Percentiles rank a stretch among this genome's conserved stretches.
phyloP scores from a whole-genome alignment of 2,888 invertebrate genomes.

The Embidobia sp. region DNA sequence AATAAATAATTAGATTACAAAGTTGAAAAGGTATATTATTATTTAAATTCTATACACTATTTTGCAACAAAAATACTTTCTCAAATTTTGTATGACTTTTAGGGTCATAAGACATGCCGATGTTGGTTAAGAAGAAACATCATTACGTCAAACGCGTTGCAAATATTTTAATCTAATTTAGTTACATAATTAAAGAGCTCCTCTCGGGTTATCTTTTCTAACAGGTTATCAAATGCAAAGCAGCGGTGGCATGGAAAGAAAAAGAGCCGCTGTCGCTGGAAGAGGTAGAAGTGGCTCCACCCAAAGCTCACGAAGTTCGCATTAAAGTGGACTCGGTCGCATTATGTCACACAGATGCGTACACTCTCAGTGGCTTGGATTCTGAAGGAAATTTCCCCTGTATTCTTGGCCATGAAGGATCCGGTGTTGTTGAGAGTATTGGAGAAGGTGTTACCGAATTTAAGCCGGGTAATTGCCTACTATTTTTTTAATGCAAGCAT shows the following conservation, averaged over 20 bases:
- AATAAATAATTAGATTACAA: too few species aligned
- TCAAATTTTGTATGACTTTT: too few species aligned
- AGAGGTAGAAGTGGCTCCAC: constrained; percentile 96
- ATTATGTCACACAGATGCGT: constrained; percentile 96
- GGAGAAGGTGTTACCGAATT: constrained; percentile 95
- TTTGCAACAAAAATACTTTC: too few species aligned
- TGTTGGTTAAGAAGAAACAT: too few species aligned
- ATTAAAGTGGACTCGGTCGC: constrained; percentile 90
- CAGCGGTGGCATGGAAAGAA: constrained; percentile 98
- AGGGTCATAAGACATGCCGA: too few species aligned
- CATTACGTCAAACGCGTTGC: too few species aligned
- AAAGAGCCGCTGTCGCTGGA: constrained; percentile 95
- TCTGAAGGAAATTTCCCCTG: constrained; percentile 96
- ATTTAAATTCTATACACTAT: too few species aligned
- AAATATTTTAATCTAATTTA: too few species aligned
- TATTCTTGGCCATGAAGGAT: constrained; percentile 97
- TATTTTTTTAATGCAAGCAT: too few species aligned
- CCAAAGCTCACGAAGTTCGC: constrained; percentile 95
- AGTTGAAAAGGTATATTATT: too few species aligned
- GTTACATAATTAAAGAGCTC: background rate
- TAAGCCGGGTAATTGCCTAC: constrained; percentile 85
- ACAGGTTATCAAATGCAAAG: constrained; percentile 93
- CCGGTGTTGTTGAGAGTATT: constrained; percentile 97
- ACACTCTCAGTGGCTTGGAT: constrained; percentile 93
- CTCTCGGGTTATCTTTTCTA: constrained; percentile 20